These are phyloP conservation scores for Stramonita haemastoma DNA, from an alignment of 2,888 invertebrate species.

Conservation along the genomic window DNA sequence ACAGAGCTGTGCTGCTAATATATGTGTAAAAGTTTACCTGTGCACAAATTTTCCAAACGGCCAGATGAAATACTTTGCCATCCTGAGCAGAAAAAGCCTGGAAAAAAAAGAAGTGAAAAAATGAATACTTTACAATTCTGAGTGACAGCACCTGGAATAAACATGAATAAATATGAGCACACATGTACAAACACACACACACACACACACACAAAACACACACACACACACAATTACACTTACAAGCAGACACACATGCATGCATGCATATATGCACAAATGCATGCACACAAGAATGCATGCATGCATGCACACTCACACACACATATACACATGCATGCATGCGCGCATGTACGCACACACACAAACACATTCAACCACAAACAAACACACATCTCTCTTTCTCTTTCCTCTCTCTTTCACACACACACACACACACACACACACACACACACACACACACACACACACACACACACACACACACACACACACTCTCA, in stretches of 20 bases:
- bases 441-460: background rate
- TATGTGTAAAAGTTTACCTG: constrained; percentile 55
- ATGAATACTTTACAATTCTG: background rate
- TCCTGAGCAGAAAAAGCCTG: constrained; percentile 66
- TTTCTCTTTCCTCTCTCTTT: background rate
- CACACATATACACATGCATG: background rate
- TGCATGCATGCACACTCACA: background rate
- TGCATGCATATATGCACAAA: background rate
- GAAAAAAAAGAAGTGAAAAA: constrained; percentile 34
- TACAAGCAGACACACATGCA: background rate
- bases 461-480: background rate
- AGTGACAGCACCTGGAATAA: background rate
- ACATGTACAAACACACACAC: background rate
- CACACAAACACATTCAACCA: background rate
- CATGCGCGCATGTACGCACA: background rate
- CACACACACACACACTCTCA: background rate
- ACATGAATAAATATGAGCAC: background rate
- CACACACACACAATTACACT: background rate
- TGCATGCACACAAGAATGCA: background rate
- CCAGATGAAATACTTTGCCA: constrained; percentile 73
- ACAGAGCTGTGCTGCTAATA: background rate
- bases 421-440: background rate
- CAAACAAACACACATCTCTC: background rate
- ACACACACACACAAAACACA: background rate
- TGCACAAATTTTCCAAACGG: constrained; percentile 75